Evolutionary conservation across 35 echinoderm and acorn worm genomes (phyloP).

Genomic region (Anneissia japonica): DNA sequence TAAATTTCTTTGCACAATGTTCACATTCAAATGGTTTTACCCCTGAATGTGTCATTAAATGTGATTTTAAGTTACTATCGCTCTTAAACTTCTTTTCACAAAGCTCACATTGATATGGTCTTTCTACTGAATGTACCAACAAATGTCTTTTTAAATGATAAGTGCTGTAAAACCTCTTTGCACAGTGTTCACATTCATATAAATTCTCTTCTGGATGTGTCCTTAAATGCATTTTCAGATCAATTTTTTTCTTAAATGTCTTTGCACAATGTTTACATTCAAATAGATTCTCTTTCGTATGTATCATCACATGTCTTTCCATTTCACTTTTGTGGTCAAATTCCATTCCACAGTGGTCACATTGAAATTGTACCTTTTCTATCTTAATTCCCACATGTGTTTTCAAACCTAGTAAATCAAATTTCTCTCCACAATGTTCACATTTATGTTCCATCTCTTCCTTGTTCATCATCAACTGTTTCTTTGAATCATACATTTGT

Average conservation of each 20-base stretch:
- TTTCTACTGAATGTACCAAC: no score
- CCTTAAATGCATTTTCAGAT: neutral
- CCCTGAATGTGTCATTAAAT: no score
- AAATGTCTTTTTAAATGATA: neutral
- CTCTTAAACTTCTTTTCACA: no score
- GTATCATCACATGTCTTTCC: neutral
- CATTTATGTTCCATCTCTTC: no score
- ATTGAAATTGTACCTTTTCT: constrained; percentile 29
- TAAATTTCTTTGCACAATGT: no score
- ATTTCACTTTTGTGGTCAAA: neutral
- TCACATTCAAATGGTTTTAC: no score
- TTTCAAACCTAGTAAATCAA: constrained; percentile 28
- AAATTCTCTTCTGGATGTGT: neutral
- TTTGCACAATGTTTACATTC: neutral
- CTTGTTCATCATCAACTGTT: no score
- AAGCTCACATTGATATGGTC: no score
- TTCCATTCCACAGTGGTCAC: neutral
- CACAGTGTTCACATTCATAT: neutral
- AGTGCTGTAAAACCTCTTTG: neutral
- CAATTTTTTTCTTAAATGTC: neutral
- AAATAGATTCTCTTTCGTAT: neutral
- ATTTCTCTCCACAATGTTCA: constrained; percentile 48
- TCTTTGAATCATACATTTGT: no score
- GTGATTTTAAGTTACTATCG: no score
- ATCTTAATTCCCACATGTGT: constrained; percentile 65